phyloP scores from a whole-genome alignment of 2,113 vertebrate genomes.

The Entelurus aequoreus region DNA sequence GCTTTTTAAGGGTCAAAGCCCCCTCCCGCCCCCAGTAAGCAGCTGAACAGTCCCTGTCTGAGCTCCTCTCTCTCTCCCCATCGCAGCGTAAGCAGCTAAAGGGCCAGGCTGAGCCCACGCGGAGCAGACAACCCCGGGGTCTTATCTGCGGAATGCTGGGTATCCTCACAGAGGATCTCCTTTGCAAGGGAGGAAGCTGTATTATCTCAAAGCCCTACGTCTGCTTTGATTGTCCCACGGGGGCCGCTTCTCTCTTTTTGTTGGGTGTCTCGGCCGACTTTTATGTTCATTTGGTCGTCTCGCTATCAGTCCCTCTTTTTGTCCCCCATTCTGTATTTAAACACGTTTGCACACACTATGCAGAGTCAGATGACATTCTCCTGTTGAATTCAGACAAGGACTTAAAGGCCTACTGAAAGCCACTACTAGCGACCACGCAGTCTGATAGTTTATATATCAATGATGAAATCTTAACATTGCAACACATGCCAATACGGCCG shows the following conservation, averaged over 20 bases:
- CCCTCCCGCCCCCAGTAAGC: constrained; percentile 28
- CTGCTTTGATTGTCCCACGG: constrained; percentile 48
- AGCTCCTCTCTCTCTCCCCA: constrained; percentile 24
- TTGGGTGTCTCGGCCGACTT: constrained; percentile 2
- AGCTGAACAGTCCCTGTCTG: constrained; percentile 27
- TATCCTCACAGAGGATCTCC: constrained; percentile 51
- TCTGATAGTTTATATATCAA: too few relatives aligned
- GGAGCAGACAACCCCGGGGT: constrained; percentile 45
- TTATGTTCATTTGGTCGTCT: neutral
- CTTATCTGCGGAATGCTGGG: constrained; percentile 65
- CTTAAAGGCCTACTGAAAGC: too few relatives aligned
- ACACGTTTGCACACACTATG: neutral
- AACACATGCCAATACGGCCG: too few relatives aligned
- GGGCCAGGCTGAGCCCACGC: constrained; percentile 48
- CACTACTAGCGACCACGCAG: too few relatives aligned
- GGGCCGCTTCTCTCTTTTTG: constrained; percentile 32
- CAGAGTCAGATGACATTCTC: too few relatives aligned
- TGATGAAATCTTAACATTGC: too few relatives aligned
- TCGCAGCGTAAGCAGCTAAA: constrained; percentile 50
- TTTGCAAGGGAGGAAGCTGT: constrained; percentile 45
- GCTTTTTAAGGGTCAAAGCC: constrained; percentile 39
- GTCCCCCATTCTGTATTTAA: neutral
- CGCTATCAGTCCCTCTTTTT: neutral
- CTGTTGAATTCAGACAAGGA: too few relatives aligned
- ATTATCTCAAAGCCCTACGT: constrained; percentile 48